A percentile compares a stretch with the other conserved stretches of the same genome.
Conservation (phyloP, 2,888 invertebrate species). For the Hypsopygia costalis region DNA sequence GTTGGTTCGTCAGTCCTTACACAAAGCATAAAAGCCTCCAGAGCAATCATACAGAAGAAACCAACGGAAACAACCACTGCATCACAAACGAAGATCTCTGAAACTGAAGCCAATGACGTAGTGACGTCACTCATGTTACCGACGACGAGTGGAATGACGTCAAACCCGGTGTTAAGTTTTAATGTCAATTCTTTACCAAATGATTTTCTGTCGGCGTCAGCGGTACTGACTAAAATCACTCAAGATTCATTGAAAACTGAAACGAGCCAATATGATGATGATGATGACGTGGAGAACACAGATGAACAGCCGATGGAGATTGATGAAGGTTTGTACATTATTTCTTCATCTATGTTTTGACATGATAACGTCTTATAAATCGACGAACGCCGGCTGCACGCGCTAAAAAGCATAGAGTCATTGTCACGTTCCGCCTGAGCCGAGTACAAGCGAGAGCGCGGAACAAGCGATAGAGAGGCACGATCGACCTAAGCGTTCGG, state of each 20-base stretch:
- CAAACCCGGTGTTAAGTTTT: constrained; percentile 27
- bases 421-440: no score
- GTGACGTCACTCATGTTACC: constrained; percentile 10
- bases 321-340: constrained; percentile 44
- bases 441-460: no score
- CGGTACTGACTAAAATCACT: constrained; percentile 14
- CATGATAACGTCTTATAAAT: no score
- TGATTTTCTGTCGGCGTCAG: constrained; percentile 35
- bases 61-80: constrained; percentile 8
- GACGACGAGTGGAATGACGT: constrained; percentile 4
- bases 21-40: constrained; percentile 40
- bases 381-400: no score
- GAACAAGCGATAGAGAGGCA: no score
- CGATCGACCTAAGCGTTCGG: no score
- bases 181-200: constrained; percentile 34
- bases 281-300: constrained; percentile 22
- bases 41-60: constrained; percentile 11
- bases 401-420: no score
- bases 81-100: not conserved
- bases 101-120: not conserved
- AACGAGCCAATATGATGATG: not conserved
- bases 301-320: constrained; percentile 46
- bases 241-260: no score
- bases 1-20: constrained; percentile 49
- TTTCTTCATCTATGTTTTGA: no score